These are phyloP conservation scores for Penaeus vannamei DNA, from an alignment of 1,140 invertebrate genomes.

Conservation along the genomic window DNA sequence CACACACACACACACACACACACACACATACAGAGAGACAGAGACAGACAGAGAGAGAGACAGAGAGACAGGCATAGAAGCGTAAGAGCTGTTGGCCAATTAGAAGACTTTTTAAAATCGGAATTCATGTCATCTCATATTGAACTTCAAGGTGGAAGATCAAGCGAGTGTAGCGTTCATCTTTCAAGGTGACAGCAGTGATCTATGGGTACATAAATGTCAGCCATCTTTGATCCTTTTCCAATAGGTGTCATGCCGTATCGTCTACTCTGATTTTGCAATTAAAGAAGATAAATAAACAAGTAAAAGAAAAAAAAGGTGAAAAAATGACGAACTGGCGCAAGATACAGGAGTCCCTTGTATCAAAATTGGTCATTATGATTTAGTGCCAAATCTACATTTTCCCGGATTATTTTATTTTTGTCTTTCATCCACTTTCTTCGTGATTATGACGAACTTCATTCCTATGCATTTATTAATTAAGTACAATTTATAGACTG, in stretches of 20 bases:
- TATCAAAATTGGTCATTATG: conserved; percentile 49
- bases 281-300: too few relatives aligned
- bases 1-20: neutral
- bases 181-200: too few relatives aligned
- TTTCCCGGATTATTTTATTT: neutral
- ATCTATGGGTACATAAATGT: too few relatives aligned
- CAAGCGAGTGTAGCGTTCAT: too few relatives aligned
- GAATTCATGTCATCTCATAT: too few relatives aligned
- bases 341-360: too few relatives aligned
- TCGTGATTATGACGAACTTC: neutral
- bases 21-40: conserved; percentile 4
- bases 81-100: conserved; percentile 23
- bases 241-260: too few relatives aligned
- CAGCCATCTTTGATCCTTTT: too few relatives aligned
- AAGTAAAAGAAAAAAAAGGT: too few relatives aligned
- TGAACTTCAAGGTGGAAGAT: too few relatives aligned
- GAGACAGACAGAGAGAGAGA: conserved; percentile 1
- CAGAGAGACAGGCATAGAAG: conserved; percentile 13
- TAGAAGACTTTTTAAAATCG: neutral
- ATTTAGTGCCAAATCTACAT: conserved; percentile 17
- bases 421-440: neutral
- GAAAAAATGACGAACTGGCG: too few relatives aligned
- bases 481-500: conserved; percentile 1
- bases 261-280: too few relatives aligned
- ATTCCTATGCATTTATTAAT: neutral